Conservation (phyloP, 92 coral and sea anemone species). For the Palythoa grandiflora region DNA sequence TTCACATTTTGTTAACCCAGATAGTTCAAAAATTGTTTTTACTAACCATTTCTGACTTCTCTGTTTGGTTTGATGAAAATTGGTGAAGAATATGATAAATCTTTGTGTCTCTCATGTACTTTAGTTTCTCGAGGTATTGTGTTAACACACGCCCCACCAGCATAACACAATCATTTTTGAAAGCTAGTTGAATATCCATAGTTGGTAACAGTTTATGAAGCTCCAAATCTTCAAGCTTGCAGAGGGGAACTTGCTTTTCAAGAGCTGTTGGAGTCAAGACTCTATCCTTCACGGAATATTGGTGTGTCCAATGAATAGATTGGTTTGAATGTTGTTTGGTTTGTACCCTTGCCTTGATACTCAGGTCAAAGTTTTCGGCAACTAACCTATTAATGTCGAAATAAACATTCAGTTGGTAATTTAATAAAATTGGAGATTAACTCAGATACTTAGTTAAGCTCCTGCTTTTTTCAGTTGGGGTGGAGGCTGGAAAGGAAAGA, state of each 20-base stretch:
- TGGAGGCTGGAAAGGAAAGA: background rate
- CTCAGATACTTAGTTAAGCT: background rate
- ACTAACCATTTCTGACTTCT: slow-evolving; percentile 57
- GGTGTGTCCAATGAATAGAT: slow-evolving; percentile 61
- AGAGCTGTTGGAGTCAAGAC: slow-evolving; percentile 6
- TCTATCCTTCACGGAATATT: slow-evolving; percentile 44
- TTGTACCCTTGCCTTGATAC: slow-evolving; percentile 56
- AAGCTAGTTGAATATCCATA: slow-evolving; percentile 25
- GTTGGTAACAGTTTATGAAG: slow-evolving; percentile 55
- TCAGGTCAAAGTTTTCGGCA: slow-evolving; percentile 61
- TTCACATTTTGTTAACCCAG: background rate
- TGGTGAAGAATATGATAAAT: slow-evolving; percentile 44
- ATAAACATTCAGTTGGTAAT: background rate
- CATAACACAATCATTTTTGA: slow-evolving; percentile 46
- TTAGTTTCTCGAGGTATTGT: slow-evolving; percentile 41
- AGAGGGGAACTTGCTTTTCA: slow-evolving; percentile 3
- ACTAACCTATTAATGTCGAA: slow-evolving; percentile 47
- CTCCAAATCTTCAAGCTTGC: slow-evolving; percentile 36
- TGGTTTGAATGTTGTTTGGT: slow-evolving; percentile 39
- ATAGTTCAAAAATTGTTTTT: background rate
- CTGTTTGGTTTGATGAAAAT: background rate
- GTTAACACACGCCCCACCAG: slow-evolving; percentile 50
- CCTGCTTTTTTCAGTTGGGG: background rate
- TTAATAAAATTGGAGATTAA: background rate
- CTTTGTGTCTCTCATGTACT: slow-evolving; percentile 23